phyloP scores from a whole-genome alignment of 1,140 invertebrate species.

The Drosophila nebulosa region DNA sequence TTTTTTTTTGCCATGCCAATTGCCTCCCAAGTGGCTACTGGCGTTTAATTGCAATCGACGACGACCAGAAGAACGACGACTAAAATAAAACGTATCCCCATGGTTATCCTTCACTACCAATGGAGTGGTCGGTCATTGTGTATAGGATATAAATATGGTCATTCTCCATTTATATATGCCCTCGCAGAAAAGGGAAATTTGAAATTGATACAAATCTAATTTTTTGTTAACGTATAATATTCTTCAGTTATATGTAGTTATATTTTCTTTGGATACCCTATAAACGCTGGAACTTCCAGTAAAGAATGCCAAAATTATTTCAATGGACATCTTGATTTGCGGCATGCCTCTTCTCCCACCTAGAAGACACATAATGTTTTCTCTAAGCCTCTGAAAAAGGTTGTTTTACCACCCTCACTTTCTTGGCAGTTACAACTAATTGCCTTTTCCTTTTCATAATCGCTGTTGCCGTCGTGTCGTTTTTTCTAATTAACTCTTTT shows the following conservation, averaged over 20 bases:
- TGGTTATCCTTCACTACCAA: not conserved
- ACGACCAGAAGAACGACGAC: not conserved
- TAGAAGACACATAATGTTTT: slow-evolving; percentile 3
- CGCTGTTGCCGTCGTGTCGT: slow-evolving; percentile 21
- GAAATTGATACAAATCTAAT: too few species aligned
- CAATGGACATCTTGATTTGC: too few species aligned
- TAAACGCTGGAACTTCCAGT: too few species aligned
- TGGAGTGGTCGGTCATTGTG: not conserved
- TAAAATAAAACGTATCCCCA: not conserved
- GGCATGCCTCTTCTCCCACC: too few species aligned
- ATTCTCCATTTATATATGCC: not conserved
- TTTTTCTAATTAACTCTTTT: slow-evolving; percentile 55
- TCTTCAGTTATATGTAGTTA: too few species aligned
- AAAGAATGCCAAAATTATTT: too few species aligned
- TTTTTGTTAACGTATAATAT: too few species aligned
- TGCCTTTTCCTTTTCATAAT: slow-evolving; percentile 50
- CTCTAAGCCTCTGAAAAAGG: too few species aligned
- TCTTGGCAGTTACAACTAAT: slow-evolving; percentile 35
- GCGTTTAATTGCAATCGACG: not conserved
- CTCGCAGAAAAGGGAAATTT: not conserved
- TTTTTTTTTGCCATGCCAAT: not conserved
- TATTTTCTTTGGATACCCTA: too few species aligned
- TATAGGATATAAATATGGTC: not conserved
- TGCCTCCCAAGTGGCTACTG: not conserved
- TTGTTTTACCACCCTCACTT: not conserved